These are phyloP conservation scores for Mergus octosetaceus DNA, from an alignment of 2,797 vertebrate species.

Conservation along the genomic window DNA sequence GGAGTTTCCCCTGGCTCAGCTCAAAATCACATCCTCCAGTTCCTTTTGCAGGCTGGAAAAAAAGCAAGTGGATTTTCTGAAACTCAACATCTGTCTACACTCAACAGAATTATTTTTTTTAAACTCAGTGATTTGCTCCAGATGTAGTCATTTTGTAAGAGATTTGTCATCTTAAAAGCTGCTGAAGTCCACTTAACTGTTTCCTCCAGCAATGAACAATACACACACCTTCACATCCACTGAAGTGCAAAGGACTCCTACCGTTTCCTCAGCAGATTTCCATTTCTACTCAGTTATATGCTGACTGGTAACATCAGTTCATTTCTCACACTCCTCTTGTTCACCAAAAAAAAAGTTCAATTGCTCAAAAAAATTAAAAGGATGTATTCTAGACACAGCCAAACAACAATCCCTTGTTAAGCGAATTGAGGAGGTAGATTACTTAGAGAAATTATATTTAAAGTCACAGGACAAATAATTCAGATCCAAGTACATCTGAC, in stretches of 20 bases:
- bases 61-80: not conserved
- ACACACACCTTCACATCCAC: not conserved
- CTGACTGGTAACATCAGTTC: not conserved
- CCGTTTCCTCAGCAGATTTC: not conserved
- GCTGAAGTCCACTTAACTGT: too few relatives aligned
- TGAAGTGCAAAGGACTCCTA: not conserved
- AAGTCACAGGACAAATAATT: not conserved
- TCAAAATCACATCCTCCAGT: not conserved
- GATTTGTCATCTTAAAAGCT: not conserved
- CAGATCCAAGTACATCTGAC: not conserved
- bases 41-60: not conserved
- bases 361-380: not conserved
- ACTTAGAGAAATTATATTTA: not conserved
- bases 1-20: not conserved
- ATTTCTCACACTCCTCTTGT: not conserved
- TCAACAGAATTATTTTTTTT: not conserved
- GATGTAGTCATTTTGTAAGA: not conserved
- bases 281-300: not conserved
- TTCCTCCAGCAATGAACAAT: not conserved
- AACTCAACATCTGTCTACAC: not conserved
- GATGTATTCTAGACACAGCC: not conserved
- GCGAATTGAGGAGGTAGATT: not conserved
- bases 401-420: not conserved
- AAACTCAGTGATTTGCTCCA: not conserved
- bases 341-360: not conserved